Percentiles rank a stretch among this genome's conserved stretches.
These are phyloP conservation scores for Clinocottus analis DNA, from an alignment of 2,113 vertebrate species.

Conservation along the genomic window DNA sequence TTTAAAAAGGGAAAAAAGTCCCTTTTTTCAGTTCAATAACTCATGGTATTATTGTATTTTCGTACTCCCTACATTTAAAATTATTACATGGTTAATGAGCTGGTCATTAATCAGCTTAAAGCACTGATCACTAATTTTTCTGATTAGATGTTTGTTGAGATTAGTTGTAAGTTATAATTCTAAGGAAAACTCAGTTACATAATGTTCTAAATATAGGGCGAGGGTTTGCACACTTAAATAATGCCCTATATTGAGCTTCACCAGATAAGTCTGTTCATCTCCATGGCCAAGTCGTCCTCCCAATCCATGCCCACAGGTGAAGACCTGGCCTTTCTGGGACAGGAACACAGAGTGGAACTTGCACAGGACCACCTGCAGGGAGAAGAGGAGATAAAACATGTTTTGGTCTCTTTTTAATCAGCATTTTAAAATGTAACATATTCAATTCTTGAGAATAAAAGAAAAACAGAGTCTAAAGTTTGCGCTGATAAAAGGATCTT, in stretches of 20 bases:
- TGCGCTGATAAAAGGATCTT: slow-evolving; percentile 22
- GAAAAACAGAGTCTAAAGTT: not conserved
- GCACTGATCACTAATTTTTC: not conserved
- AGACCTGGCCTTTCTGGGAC: slow-evolving; percentile 96
- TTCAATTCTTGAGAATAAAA: not conserved
- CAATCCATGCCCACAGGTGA: slow-evolving; percentile 97
- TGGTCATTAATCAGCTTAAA: no score
- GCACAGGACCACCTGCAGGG: slow-evolving; percentile 91
- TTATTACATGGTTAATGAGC: no score
- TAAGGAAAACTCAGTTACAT: not conserved
- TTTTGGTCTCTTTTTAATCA: not conserved
- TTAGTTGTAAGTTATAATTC: not conserved
- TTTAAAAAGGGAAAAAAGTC: no score
- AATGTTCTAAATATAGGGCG: not conserved
- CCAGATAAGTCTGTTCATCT: slow-evolving; percentile 97
- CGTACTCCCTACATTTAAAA: not conserved
- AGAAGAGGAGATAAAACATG: slow-evolving; percentile 19
- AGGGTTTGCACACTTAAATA: not conserved
- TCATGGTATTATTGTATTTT: not conserved
- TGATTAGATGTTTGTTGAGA: not conserved
- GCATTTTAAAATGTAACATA: not conserved
- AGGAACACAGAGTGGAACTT: slow-evolving; percentile 99
- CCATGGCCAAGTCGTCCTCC: slow-evolving; percentile 98
- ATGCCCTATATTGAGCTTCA: slow-evolving; percentile 66
- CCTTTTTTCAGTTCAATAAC: not conserved